Percentiles rank a stretch among this genome's conserved stretches.
Evolutionary conservation across 2,113 vertebrate species (phyloP).

Genomic region (Alaudala cheleensis): DNA sequence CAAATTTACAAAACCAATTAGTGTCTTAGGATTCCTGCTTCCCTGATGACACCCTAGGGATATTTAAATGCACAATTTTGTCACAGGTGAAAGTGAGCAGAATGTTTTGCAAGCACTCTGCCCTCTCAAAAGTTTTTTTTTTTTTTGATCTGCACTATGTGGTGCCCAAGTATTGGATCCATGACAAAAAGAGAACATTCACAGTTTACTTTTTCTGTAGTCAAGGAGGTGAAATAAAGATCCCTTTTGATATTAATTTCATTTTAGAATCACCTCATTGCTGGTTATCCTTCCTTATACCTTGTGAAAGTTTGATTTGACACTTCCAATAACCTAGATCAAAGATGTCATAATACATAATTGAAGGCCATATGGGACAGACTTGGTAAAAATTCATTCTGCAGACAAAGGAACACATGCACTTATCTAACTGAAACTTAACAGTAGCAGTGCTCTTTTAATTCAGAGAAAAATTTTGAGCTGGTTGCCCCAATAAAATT

Average conservation of each 20-base stretch:
- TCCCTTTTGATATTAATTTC: conserved; percentile 38
- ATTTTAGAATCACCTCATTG: conserved; percentile 31
- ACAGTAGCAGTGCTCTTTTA: not conserved
- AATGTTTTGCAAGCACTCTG: not conserved
- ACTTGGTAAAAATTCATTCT: not conserved
- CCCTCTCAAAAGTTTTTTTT: not conserved
- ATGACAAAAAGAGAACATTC: not conserved
- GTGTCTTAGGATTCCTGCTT: not conserved
- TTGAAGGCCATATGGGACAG: conserved; percentile 10
- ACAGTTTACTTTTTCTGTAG: not conserved
- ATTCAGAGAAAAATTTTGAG: not conserved
- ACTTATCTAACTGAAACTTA: not conserved
- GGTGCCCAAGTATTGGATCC: not conserved
- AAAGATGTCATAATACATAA: conserved; percentile 58
- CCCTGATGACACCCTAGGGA: not conserved
- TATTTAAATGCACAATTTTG: not conserved
- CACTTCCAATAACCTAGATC: conserved; percentile 40
- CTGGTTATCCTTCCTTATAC: conserved; percentile 42
- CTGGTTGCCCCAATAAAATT: not conserved
- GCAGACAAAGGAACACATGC: not conserved
- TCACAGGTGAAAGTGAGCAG: not conserved
- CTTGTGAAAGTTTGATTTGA: conserved; percentile 48
- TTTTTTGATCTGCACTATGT: not conserved
- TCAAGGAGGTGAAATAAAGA: conserved; percentile 16
- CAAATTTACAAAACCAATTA: not conserved